These are phyloP conservation scores for Hirundo rustica DNA, from an alignment of 2,797 vertebrate genomes.

Conservation along the genomic window DNA sequence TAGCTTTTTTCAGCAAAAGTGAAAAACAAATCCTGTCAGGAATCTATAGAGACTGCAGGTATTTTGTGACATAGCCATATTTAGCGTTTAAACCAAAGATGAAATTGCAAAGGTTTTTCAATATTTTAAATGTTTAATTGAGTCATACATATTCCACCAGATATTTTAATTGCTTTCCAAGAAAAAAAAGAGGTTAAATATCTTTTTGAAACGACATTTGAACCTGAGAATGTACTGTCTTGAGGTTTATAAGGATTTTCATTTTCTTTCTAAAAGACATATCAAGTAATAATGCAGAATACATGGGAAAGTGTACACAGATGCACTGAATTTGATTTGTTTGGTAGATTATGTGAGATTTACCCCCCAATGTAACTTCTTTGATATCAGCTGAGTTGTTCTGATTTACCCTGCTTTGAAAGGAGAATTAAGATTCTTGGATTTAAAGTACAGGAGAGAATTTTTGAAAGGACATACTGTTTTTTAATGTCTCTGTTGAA, in stretches of 20 bases:
- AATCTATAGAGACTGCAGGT: slow-evolving; percentile 65
- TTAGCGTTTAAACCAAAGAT: slow-evolving; percentile 53
- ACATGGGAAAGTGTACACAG: background rate
- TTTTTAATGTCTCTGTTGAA: slow-evolving; percentile 19
- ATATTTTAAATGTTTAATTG: slow-evolving; percentile 59
- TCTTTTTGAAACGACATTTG: slow-evolving; percentile 30
- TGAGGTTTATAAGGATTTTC: background rate
- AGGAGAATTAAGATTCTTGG: slow-evolving; percentile 41
- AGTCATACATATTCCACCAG: slow-evolving; percentile 49
- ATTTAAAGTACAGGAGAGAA: slow-evolving; percentile 37
- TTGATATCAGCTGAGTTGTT: background rate
- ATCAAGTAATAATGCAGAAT: background rate
- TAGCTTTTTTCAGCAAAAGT: slow-evolving; percentile 75
- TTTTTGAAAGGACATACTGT: slow-evolving; percentile 38
- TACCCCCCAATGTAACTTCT: background rate
- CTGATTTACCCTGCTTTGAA: slow-evolving; percentile 24
- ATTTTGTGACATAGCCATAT: slow-evolving; percentile 57
- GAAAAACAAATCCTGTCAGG: slow-evolving; percentile 75
- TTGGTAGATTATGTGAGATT: background rate
- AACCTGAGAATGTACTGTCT: background rate
- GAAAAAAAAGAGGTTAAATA: background rate
- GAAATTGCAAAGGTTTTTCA: slow-evolving; percentile 45
- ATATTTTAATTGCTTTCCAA: slow-evolving; percentile 42
- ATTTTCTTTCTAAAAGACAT: background rate
- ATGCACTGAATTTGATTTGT: background rate